Conservation (phyloP, 2,113 vertebrate species). For the Eubucco bourcierii region DNA sequence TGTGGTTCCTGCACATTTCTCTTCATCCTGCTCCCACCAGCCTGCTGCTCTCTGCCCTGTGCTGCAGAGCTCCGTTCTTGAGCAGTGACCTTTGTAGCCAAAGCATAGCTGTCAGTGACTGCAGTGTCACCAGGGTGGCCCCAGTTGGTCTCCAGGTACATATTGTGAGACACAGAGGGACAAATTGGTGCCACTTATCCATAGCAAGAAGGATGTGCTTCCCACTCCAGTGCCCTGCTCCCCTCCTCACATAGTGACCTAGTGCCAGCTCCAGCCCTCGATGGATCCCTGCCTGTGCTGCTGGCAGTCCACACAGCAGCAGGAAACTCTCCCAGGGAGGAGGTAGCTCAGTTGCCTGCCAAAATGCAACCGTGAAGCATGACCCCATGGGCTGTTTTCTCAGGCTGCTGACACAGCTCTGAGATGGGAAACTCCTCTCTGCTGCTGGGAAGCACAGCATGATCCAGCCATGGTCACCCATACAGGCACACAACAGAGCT, state of each 20-base stretch:
- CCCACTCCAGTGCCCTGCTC: neutral
- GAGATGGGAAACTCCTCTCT: neutral
- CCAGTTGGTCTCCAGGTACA: neutral
- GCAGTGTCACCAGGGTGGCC: neutral
- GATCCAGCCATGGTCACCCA: neutral
- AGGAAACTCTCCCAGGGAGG: neutral
- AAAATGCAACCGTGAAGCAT: neutral
- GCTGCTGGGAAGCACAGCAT: neutral
- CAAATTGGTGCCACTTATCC: neutral
- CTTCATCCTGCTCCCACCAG: neutral
- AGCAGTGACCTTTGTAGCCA: neutral
- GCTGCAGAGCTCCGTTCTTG: neutral
- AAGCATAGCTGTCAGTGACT: neutral
- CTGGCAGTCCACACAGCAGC: neutral
- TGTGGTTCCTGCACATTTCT: neutral
- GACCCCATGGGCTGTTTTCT: neutral
- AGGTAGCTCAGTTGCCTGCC: neutral
- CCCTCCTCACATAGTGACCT: neutral
- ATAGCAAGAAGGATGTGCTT: neutral
- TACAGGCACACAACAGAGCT: neutral
- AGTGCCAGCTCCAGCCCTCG: neutral
- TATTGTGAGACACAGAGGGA: neutral
- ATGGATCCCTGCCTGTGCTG: neutral
- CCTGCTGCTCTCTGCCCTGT: neutral
- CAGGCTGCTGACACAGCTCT: neutral